A percentile compares a stretch with the other conserved stretches of the same genome.
Conservation (phyloP, 2,113 vertebrate species). For the Pampusana beccarii region DNA sequence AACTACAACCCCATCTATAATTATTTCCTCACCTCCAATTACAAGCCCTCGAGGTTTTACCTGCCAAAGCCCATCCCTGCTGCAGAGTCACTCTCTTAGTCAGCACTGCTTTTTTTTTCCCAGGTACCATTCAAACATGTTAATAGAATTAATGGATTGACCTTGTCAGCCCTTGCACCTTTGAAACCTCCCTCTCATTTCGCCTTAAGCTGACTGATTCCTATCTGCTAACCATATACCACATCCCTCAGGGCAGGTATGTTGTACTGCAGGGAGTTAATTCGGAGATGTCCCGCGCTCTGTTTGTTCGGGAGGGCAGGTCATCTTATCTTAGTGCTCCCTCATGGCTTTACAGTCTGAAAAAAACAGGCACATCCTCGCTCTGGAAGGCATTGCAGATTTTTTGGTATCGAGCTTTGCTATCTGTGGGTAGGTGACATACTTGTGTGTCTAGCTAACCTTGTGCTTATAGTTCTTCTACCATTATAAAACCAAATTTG, state of each 20-base stretch:
- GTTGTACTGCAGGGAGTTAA: background rate
- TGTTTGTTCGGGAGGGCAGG: background rate
- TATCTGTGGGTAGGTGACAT: background rate
- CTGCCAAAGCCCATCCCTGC: background rate
- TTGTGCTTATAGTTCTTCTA: background rate
- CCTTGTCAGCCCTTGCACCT: background rate
- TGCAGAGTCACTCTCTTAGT: background rate
- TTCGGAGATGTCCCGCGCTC: background rate
- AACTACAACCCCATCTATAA: background rate
- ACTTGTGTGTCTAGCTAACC: background rate
- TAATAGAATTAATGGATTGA: background rate
- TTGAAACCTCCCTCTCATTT: background rate
- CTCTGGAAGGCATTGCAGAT: background rate
- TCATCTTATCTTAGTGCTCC: background rate
- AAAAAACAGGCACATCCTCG: background rate
- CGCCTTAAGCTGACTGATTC: background rate
- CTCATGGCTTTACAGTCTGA: background rate
- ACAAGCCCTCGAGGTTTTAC: background rate
- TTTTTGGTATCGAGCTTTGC: background rate
- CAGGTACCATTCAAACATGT: background rate
- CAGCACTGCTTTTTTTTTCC: background rate
- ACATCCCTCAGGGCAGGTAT: background rate
- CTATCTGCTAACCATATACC: rapidly evolving
- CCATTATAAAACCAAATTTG: background rate
- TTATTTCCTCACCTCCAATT: background rate